Percentiles rank a stretch among this genome's conserved stretches.
Conservation (phyloP, 2,888 invertebrate genomes). For the Himalopsyche anomala region DNA sequence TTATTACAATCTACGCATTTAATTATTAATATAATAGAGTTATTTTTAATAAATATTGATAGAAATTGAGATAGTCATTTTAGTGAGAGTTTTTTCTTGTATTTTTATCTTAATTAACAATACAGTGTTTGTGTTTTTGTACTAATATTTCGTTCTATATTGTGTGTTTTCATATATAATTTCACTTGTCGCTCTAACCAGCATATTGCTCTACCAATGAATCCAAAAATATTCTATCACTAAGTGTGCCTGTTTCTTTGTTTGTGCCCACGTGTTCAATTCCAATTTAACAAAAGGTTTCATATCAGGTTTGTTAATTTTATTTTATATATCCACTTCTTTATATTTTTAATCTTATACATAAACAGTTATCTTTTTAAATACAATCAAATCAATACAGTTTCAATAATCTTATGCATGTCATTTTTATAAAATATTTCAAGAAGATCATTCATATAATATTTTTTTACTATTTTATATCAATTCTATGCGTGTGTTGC, state of each 20-base stretch:
- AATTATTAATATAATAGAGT: background rate
- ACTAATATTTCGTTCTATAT: conserved; percentile 45
- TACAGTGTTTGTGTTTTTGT: conserved; percentile 41
- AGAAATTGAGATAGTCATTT: conserved; percentile 8
- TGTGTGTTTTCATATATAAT: conserved; percentile 49
- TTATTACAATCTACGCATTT: background rate
- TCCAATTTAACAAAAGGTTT: conserved; percentile 66
- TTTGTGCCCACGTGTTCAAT: conserved; percentile 56
- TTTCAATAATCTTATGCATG: too few species aligned
- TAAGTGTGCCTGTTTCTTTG: conserved; percentile 41
- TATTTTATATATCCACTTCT: too few species aligned
- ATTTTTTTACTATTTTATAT: too few species aligned
- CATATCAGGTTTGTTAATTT: conserved; percentile 66
- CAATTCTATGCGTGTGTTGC: too few species aligned
- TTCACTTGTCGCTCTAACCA: conserved; percentile 50
- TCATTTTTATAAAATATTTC: too few species aligned
- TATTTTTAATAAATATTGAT: background rate
- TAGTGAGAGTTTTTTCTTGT: conserved; percentile 12
- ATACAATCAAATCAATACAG: too few species aligned
- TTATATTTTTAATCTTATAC: too few species aligned
- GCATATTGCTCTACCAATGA: conserved; percentile 58
- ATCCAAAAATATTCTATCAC: conserved; percentile 69
- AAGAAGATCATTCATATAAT: too few species aligned
- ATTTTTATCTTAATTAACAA: conserved; percentile 19
- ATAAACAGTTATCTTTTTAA: too few species aligned